Evolutionary conservation across 1,140 invertebrate genomes (phyloP).

Genomic region (Bombyx mori): ASM3026992v2 NC_085127.1:9876501-9877000

Average conservation of each 20-base stretch:
- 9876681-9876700: conserved; percentile 65
- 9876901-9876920: conserved; percentile 49
- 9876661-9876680: conserved; percentile 50
- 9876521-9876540: background rate
- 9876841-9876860: conserved; percentile 51
- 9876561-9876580: background rate
- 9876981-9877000: conserved; percentile 23
- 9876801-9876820: conserved; percentile 21
- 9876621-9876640: conserved; percentile 7
- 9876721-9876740: conserved; percentile 37
- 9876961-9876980: conserved; percentile 35
- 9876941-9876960: conserved; percentile 43
- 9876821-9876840: conserved; percentile 28
- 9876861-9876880: conserved; percentile 52
- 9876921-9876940: conserved; percentile 60
- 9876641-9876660: conserved; percentile 42
- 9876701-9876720: conserved; percentile 46
- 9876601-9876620: background rate
- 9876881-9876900: conserved; percentile 64
- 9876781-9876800: conserved; percentile 33
- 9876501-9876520: background rate
- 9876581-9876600: background rate
- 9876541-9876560: no score
- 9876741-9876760: conserved; percentile 48
- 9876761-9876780: conserved; percentile 42